Conservation (phyloP, 2,888 invertebrate species). For the Drosophila prolongata region DNA sequence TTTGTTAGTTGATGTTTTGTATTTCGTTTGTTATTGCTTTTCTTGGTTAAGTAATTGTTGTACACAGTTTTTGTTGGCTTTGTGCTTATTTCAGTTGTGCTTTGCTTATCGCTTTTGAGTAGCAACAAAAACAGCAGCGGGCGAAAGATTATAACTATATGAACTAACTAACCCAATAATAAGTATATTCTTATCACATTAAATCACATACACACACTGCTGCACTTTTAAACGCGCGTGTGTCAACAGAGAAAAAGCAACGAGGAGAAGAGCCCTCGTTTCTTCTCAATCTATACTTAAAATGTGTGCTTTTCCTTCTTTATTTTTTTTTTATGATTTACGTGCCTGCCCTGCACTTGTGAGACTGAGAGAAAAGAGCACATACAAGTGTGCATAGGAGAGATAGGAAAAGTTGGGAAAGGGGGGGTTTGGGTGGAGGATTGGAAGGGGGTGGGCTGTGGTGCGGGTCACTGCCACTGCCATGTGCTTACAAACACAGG, state of each 20-base stretch:
- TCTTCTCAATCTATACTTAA: slow-evolving; percentile 33
- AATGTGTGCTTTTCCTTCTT: slow-evolving; percentile 26
- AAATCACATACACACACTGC: slow-evolving; percentile 54
- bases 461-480: slow-evolving; percentile 35
- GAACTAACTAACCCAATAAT: slow-evolving; percentile 79
- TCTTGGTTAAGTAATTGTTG: slow-evolving; percentile 6
- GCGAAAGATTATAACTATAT: slow-evolving; percentile 66
- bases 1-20: slow-evolving; percentile 9
- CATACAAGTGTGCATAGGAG: slow-evolving; percentile 40
- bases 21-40: slow-evolving; percentile 5
- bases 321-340: slow-evolving; percentile 33
- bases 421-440: slow-evolving; percentile 4
- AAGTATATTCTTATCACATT: slow-evolving; percentile 77
- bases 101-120: slow-evolving; percentile 59
- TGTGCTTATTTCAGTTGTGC: slow-evolving; percentile 14
- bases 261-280: slow-evolving; percentile 1
- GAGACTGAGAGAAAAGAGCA: slow-evolving; percentile 26
- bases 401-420: slow-evolving; percentile 14
- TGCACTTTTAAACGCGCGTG: slow-evolving; percentile 13
- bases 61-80: neutral
- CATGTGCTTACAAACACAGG: slow-evolving; percentile 43
- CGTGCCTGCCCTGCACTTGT: slow-evolving; percentile 38
- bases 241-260: slow-evolving; percentile 8
- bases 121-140: slow-evolving; percentile 38
- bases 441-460: neutral